Base-by-base conservation (phyloP, 2,797 vertebrate genomes). In the Dendrocincla fuliginosa region DNA sequence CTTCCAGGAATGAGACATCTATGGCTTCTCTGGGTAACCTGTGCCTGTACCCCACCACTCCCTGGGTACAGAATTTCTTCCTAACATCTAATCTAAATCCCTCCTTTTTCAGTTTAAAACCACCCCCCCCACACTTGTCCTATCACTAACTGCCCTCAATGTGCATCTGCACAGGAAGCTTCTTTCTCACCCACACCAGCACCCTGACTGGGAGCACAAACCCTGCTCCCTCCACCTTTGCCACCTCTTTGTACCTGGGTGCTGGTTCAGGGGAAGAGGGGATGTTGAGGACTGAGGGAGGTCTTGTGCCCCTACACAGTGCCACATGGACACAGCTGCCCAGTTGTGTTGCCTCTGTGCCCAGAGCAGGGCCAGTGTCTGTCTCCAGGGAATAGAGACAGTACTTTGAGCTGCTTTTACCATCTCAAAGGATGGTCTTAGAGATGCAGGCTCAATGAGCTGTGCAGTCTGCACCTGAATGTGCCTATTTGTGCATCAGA, bases 231-330 rank as follows among this genome's bases (percentile, higher is more conserved):
- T 22, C 5, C 1, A 9, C 5, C 5, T 57, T 83, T 52, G 39
- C 25, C 0, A 4, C 5, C 14, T 49, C 6, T 68, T 69, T 80
- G 27, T 20, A 16, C 28, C 24, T 33, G 10, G 23, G 9, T 69
- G 41, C 37, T 68, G 33, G n/a, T 50, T 76, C 68, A 59, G 79
- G 13, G 9, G 33, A 7, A 75, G 44, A 49, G 9, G n/a, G 13
- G 50, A 19, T 2, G 7, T 4, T 27, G 41, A 28, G 53, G 8
- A n/a, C 7, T 0, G 1, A 28, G 23, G 15, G 15, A 68, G 30
- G 10, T 53, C 49, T 18, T 3, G 11, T 39, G 27, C 2, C 13
- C 39, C 33, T 44, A 22, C 32, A 30, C 16, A 41, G 12, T 16
- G 33, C 22, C 68, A 35, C 7, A 1, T 8, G 19, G 19, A 75